Evolutionary conservation across 1,140 invertebrate genomes (phyloP).

Genomic region (Lerema accius): DNA sequence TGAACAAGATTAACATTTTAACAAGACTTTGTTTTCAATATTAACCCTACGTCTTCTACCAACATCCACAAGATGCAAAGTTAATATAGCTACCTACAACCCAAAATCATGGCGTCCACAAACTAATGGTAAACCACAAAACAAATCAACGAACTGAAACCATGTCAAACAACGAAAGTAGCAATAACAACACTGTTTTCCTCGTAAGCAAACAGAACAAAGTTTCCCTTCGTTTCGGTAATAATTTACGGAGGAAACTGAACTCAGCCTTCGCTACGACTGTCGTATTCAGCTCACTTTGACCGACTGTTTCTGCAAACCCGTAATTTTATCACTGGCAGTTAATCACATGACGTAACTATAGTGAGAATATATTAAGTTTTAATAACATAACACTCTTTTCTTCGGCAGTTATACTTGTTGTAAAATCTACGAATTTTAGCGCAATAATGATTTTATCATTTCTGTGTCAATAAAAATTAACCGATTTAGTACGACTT

Average conservation of each 20-base stretch:
- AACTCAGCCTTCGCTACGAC: not conserved
- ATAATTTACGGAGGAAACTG: constrained; percentile 20
- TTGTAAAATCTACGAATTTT: too few relatives aligned
- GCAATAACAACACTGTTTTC: constrained; percentile 24
- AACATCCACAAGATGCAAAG: not conserved
- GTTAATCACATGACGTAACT: too few relatives aligned
- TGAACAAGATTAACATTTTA: too few relatives aligned
- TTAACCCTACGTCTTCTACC: too few relatives aligned
- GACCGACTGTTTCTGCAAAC: constrained; percentile 3
- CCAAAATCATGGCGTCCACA: not conserved
- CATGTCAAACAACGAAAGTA: constrained; percentile 17
- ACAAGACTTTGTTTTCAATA: too few relatives aligned
- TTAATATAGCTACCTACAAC: not conserved
- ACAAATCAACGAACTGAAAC: constrained; percentile 12
- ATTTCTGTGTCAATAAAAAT: too few relatives aligned
- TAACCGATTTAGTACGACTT: too few relatives aligned
- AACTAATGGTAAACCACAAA: constrained; percentile 5
- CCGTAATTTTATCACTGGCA: not conserved
- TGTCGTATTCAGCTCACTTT: not conserved
- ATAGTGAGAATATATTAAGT: too few relatives aligned
- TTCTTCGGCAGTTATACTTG: too few relatives aligned
- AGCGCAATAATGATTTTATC: too few relatives aligned
- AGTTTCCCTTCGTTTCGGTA: constrained; percentile 11
- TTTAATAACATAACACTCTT: too few relatives aligned
- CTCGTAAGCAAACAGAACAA: constrained; percentile 19